Conservation (phyloP, 2,888 invertebrate species). For the Cerastoderma edule region DNA sequence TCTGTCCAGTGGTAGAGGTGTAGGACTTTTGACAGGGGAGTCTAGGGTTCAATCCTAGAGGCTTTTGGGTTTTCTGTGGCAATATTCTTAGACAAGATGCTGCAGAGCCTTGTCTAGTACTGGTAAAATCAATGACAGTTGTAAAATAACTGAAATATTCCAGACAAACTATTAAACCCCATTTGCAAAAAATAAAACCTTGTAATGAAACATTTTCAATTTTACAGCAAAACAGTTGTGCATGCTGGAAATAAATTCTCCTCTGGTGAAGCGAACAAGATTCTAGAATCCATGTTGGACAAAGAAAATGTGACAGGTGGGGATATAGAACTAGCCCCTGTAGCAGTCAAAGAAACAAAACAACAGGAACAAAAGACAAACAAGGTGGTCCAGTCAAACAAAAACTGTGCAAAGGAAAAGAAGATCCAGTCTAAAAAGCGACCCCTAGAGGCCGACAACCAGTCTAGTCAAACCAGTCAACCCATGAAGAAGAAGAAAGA, state of each 20-base stretch:
- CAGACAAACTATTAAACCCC: too few species aligned
- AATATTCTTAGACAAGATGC: too few species aligned
- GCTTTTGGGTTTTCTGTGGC: too few species aligned
- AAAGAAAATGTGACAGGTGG: conserved; percentile 60
- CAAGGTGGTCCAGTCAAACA: neutral
- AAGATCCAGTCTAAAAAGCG: conserved; percentile 48
- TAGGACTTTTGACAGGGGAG: too few species aligned
- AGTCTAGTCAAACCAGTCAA: conserved; percentile 56
- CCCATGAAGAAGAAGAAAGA: conserved; percentile 62
- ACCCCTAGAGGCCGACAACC: conserved; percentile 32
- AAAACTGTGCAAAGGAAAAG: conserved; percentile 12
- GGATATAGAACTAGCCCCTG: conserved; percentile 18
- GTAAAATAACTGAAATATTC: too few species aligned
- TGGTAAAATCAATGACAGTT: too few species aligned
- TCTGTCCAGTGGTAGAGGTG: too few species aligned
- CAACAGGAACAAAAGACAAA: neutral
- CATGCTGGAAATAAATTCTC: conserved; percentile 61
- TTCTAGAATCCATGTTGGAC: conserved; percentile 61
- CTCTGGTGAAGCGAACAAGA: conserved; percentile 56
- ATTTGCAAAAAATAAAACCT: too few species aligned
- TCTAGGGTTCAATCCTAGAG: too few species aligned
- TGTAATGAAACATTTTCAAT: neutral
- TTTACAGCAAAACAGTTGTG: conserved; percentile 74
- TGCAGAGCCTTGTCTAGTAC: too few species aligned
- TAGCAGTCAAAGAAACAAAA: neutral